Evolutionary conservation across 2,888 invertebrate genomes (phyloP).

Genomic region (Lycophotia porphyrea): DNA sequence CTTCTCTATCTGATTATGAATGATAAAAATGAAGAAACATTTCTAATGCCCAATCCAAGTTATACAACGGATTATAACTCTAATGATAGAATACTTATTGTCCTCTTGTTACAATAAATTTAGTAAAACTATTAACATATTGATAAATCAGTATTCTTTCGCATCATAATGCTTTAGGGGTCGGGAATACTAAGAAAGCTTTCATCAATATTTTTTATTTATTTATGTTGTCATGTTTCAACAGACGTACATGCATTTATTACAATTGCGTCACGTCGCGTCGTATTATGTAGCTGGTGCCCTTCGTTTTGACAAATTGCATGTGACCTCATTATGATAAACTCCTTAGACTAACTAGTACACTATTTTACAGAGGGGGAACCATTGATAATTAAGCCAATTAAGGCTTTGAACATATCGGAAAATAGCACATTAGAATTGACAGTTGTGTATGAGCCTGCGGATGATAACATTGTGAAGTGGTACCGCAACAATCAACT

Average conservation of each 20-base stretch:
- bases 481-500: conserved; percentile 96
- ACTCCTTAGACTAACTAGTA: conserved; percentile 61
- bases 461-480: conserved; percentile 93
- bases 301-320: conserved; percentile 15
- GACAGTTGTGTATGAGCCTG: conserved; percentile 93
- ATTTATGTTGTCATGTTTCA: conserved; percentile 8
- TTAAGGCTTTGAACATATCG: conserved; percentile 93
- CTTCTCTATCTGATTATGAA: not conserved
- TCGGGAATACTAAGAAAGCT: conserved; percentile 8
- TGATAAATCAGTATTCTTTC: conserved; percentile 7
- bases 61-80: conserved; percentile 8
- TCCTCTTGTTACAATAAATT: not conserved
- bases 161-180: not conserved
- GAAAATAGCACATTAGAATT: conserved; percentile 93
- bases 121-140: not conserved
- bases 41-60: conserved; percentile 24
- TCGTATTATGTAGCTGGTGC: not conserved
- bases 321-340: conserved; percentile 21
- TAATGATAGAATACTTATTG: conserved; percentile 24
- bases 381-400: conserved; percentile 93
- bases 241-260: conserved; percentile 10
- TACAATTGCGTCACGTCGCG: not conserved
- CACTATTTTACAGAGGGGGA: conserved; percentile 86
- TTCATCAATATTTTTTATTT: not conserved
- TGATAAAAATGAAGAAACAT: not conserved